These are phyloP conservation scores for Calephelis virginiensis DNA, from an alignment of 1,140 invertebrate genomes.

Conservation along the genomic window DNA sequence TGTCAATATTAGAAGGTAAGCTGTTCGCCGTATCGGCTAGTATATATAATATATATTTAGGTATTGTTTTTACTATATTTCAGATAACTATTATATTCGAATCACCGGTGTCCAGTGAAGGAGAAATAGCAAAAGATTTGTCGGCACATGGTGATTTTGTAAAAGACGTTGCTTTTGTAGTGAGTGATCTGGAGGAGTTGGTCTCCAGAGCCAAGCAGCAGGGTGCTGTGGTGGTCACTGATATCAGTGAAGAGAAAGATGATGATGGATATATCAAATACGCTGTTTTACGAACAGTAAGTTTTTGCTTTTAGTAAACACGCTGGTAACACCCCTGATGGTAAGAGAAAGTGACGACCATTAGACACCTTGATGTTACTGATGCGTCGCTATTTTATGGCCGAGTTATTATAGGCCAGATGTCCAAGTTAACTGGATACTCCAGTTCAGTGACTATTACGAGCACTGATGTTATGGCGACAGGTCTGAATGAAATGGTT, in stretches of 20 bases:
- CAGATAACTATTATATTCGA: conserved; percentile 95
- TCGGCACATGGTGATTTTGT: conserved; percentile 96
- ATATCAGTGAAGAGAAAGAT: conserved; percentile 94
- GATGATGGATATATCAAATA: conserved; percentile 89
- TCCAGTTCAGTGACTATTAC: too few relatives aligned
- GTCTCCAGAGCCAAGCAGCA: conserved; percentile 86
- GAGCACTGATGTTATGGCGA: too few relatives aligned
- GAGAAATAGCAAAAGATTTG: conserved; percentile 89
- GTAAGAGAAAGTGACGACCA: too few relatives aligned
- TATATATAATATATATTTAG: background rate
- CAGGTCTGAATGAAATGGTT: too few relatives aligned
- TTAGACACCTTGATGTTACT: too few relatives aligned
- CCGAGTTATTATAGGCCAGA: too few relatives aligned
- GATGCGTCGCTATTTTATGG: too few relatives aligned
- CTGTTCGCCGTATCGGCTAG: background rate
- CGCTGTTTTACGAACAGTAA: conserved; percentile 93
- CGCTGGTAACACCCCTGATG: background rate
- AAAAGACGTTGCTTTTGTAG: conserved; percentile 96
- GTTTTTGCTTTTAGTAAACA: background rate
- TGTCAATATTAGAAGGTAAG: background rate
- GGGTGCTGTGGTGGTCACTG: conserved; percentile 90
- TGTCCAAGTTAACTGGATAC: too few relatives aligned
- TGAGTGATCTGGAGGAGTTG: conserved; percentile 94
- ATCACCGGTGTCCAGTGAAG: conserved; percentile 86
- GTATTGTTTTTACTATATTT: conserved; percentile 19